Conservation (phyloP, 1,140 invertebrate species). For the Antheraea mylitta region DNA sequence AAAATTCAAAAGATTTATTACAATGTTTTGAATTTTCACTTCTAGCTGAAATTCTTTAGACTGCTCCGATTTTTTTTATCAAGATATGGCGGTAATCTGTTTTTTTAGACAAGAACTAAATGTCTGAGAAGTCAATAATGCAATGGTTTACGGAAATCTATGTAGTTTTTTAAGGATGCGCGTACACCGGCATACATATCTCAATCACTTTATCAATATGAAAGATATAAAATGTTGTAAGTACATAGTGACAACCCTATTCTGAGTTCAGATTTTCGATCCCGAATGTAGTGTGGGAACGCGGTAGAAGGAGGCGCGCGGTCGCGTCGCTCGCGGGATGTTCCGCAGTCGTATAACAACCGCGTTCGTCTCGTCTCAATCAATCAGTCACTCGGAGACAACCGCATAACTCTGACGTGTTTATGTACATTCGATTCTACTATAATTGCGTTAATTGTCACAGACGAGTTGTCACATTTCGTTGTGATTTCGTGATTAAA, state of each 20-base stretch:
- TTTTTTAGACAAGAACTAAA: too few species aligned
- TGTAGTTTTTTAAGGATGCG: too few species aligned
- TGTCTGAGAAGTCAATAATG: too few species aligned
- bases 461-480: background rate
- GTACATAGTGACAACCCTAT: background rate
- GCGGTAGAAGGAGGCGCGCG: background rate
- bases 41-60: too few species aligned
- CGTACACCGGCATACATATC: too few species aligned
- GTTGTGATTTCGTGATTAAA: background rate
- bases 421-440: background rate
- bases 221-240: too few species aligned
- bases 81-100: too few species aligned
- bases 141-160: too few species aligned
- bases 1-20: too few species aligned
- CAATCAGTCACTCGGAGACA: conserved; percentile 8
- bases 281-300: background rate
- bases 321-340: background rate
- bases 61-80: too few species aligned
- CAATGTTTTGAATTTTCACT: too few species aligned
- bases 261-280: background rate
- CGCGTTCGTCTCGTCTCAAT: background rate
- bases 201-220: too few species aligned
- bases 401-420: background rate
- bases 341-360: background rate
- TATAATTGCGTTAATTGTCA: background rate